Evolutionary conservation across 1,140 invertebrate genomes (phyloP), one percentile per base, ranked within the genome.

Genomic region (Brachionus manjavacas): DNA sequence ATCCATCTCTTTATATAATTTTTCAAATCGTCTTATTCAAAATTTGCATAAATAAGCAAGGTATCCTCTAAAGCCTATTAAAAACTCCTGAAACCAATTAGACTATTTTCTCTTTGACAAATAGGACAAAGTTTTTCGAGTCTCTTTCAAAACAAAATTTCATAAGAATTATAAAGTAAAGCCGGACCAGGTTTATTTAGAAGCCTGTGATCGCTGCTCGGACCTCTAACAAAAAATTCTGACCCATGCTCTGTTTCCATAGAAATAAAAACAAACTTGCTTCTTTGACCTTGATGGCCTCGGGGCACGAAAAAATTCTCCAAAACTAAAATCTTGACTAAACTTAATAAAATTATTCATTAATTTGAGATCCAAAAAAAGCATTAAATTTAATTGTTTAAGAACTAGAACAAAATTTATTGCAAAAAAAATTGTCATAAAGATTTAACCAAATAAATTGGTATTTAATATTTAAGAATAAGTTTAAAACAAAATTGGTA

Each of bases 1-100:
- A 72, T 72, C 68, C 68, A 41, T 41, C 16, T 72, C 41, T 72
- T 72, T 72, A 39, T 72, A 39, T 72, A 68, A 68, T 68, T 68
- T 68, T 35, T 14, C 14, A 28, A 68, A 31, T 31, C 66, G 25
- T 68, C 25, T 68, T 68, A 31, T 39, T 68, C 31, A 39, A 68
- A 68, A 68, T 68, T 68, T 31, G 25, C 66, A 60, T 60, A 60
- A 60, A 60, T 60, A 60, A 60, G 52, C 52, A 60, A 60, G 52
- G 52, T 60, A 60, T 60, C 52, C n/a, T 60, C 52, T 60, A 60
- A 60, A 60, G 52, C 52, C 52, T 60, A 60, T 60, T 60, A 60
- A 60, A 60, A 60, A 60, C 52, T 60, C 16, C 52, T 60, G 52
- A 60, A 60, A 60, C 52, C 52, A 60, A 60, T 60, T 60, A 60